A percentile compares a stretch with the other conserved stretches of the same genome.
These are phyloP conservation scores for Zoanthus solanderi DNA, from an alignment of 92 coral and sea anemone species.

Conservation along the genomic window DNA sequence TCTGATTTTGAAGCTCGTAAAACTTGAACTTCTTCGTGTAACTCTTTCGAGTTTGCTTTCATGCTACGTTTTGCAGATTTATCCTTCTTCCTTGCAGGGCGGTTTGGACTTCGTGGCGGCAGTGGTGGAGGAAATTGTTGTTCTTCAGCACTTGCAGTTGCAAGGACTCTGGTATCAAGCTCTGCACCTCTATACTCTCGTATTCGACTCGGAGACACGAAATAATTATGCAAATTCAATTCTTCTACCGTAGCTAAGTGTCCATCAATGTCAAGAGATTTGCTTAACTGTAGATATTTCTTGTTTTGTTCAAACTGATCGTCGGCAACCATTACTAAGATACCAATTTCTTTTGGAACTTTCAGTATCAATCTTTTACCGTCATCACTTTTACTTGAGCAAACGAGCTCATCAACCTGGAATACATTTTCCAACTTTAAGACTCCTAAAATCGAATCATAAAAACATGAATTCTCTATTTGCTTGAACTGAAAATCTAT, in stretches of 20 bases:
- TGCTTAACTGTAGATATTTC: constrained; percentile 36
- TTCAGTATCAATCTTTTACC: constrained; percentile 36
- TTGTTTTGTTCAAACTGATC: constrained; percentile 48
- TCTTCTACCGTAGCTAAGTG: constrained; percentile 15
- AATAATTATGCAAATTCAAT: neutral
- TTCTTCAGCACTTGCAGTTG: too few species aligned
- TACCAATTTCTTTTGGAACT: constrained; percentile 39
- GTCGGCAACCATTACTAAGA: constrained; percentile 37
- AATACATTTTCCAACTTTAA: constrained; percentile 21
- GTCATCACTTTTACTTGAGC: neutral
- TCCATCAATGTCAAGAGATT: constrained; percentile 17
- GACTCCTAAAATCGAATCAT: constrained; percentile 25
- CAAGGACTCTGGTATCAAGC: neutral
- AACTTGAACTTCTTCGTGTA: neutral
- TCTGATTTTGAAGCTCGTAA: neutral
- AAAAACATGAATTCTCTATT: neutral
- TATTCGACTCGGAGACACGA: neutral
- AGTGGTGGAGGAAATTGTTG: neutral
- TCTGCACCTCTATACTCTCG: constrained; percentile 27
- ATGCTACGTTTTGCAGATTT: neutral
- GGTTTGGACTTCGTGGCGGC: constrained; percentile 21
- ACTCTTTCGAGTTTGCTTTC: neutral
- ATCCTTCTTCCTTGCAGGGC: neutral
- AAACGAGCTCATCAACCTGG: constrained; percentile 21
- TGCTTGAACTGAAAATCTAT: constrained; percentile 4